These are phyloP conservation scores for Macrocentrus cingulum DNA, from an alignment of 1,140 invertebrate genomes.

Conservation along the genomic window DNA sequence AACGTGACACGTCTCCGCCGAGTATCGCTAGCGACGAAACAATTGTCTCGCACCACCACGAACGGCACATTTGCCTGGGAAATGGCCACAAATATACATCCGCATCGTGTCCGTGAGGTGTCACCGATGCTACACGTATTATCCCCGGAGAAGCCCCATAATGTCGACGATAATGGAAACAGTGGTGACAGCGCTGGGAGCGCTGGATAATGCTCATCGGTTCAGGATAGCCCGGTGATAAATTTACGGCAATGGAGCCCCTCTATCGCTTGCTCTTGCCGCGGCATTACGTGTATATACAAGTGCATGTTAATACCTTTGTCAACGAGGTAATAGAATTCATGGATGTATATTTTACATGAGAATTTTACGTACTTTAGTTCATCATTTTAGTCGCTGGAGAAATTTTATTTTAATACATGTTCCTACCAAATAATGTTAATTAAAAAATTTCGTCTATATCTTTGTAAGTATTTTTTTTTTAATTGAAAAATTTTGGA, in stretches of 20 bases:
- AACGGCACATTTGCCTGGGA: neutral
- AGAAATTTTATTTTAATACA: too few species aligned
- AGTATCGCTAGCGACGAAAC: slow-evolving; percentile 1
- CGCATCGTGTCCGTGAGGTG: neutral
- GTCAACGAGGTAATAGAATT: too few species aligned
- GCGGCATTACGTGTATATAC: too few species aligned
- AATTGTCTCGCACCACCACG: neutral
- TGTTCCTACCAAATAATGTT: too few species aligned
- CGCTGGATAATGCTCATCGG: slow-evolving; percentile 13
- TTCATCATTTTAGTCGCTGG: too few species aligned
- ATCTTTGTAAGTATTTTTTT: too few species aligned
- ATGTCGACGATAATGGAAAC: slow-evolving; percentile 15
- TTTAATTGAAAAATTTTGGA: too few species aligned
- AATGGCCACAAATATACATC: neutral
- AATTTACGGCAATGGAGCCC: slow-evolving; percentile 4
- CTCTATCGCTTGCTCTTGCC: neutral
- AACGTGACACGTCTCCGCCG: too few species aligned
- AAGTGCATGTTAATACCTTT: too few species aligned
- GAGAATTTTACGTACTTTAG: too few species aligned
- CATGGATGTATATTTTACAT: too few species aligned
- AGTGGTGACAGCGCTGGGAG: slow-evolving; percentile 2
- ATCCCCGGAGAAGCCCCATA: slow-evolving; percentile 12
- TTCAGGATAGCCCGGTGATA: slow-evolving; percentile 8
- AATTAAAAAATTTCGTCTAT: too few species aligned
- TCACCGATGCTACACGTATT: slow-evolving; percentile 9